These are phyloP conservation scores for Enoplosus armatus DNA, from an alignment of 2,797 vertebrate genomes.

Conservation along the genomic window DNA sequence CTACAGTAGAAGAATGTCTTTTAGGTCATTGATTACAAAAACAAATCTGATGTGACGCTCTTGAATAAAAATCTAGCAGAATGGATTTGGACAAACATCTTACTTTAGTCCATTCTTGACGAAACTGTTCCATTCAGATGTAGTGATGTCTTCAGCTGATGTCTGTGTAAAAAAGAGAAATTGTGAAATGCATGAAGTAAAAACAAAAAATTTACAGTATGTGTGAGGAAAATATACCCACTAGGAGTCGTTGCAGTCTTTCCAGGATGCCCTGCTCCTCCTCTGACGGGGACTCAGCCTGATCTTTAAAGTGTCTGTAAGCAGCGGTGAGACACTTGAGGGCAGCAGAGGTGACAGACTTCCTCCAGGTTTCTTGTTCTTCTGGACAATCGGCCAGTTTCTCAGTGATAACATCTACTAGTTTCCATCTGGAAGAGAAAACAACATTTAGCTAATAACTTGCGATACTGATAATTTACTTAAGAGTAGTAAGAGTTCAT, in stretches of 20 bases:
- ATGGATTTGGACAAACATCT: constrained; percentile 49
- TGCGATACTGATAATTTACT: not conserved
- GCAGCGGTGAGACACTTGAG: constrained; percentile 84
- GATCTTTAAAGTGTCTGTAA: constrained; percentile 82
- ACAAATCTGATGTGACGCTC: not conserved
- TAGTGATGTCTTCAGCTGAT: constrained; percentile 78
- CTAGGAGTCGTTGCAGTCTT: constrained; percentile 86
- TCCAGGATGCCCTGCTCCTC: constrained; percentile 86
- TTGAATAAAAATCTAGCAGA: not conserved
- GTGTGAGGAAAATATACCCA: constrained; percentile 65
- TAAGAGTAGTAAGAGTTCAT: not conserved
- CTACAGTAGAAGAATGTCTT: constrained; percentile 70
- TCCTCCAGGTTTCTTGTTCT: constrained; percentile 86
- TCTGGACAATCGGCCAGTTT: constrained; percentile 79
- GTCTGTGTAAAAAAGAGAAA: constrained; percentile 70
- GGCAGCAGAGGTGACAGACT: constrained; percentile 82
- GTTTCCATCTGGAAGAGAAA: constrained; percentile 86
- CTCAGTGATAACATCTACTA: constrained; percentile 88
- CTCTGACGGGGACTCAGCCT: constrained; percentile 55
- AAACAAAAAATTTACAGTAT: not conserved
- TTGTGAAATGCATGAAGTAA: not conserved
- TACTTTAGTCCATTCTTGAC: constrained; percentile 95
- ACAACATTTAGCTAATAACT: not conserved
- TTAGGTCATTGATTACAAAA: not conserved
- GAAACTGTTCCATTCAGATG: constrained; percentile 91